Conservation (phyloP, 23 tunicate genomes). For the Phallusia fumigata region DNA sequence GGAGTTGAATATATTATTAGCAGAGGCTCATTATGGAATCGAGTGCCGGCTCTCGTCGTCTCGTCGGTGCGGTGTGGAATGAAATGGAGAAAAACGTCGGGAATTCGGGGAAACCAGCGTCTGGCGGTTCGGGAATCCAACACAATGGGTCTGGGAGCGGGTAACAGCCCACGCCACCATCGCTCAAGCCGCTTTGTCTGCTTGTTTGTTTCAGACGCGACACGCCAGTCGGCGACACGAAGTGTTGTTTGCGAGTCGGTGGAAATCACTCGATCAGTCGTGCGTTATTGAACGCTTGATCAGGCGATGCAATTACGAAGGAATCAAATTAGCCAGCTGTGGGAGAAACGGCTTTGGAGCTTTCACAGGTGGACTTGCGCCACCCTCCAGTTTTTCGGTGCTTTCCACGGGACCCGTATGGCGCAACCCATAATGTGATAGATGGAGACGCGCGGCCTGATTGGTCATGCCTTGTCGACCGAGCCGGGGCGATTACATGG, state of each 20-base stretch:
- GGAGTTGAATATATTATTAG: not conserved
- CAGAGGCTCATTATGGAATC: not conserved
- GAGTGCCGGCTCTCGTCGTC: not conserved
- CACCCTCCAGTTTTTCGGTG: too few species aligned
- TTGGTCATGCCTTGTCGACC: too few species aligned
- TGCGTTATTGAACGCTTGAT: not conserved
- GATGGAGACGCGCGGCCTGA: too few species aligned
- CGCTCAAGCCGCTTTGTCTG: not conserved
- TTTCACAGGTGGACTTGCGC: too few species aligned
- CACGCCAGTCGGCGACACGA: not conserved
- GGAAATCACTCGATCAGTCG: not conserved
- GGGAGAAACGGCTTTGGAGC: too few species aligned
- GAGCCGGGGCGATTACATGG: too few species aligned
- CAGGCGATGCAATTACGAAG: not conserved
- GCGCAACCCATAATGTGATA: too few species aligned
- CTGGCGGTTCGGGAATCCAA: not conserved
- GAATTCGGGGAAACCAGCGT: slow-evolving; percentile 1
- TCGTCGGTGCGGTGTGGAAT: not conserved
- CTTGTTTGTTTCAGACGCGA: not conserved
- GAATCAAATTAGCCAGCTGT: not conserved
- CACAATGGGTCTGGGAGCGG: not conserved
- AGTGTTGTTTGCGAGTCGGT: not conserved
- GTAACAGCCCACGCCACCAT: not conserved
- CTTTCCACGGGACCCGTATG: too few species aligned
- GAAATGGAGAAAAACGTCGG: not conserved